Percentiles rank a stretch among this genome's conserved stretches.
These are phyloP conservation scores for Bombus breviceps DNA, from an alignment of 1,140 invertebrate genomes.

Conservation along the genomic window DNA sequence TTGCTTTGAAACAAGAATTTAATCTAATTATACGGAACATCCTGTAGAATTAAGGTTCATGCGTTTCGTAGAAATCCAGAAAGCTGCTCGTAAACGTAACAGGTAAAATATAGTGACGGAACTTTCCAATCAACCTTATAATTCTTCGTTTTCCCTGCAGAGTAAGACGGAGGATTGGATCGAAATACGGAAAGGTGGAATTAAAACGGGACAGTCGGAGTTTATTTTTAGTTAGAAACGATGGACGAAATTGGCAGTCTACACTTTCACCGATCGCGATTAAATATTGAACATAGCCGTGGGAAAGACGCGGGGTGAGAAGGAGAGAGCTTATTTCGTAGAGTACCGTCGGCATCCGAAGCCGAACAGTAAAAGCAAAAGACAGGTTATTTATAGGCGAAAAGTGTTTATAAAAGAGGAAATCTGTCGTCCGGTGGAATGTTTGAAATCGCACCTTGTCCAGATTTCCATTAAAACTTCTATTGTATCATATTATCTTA, in stretches of 20 bases:
- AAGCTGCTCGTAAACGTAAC: background rate
- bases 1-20: background rate
- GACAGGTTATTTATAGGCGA: background rate
- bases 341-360: background rate
- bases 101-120: background rate
- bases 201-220: conserved; percentile 45
- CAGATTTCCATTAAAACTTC: background rate
- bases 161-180: too few relatives aligned
- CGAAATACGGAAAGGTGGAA: conserved; percentile 32
- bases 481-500: background rate
- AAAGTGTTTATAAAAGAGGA: background rate
- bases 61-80: background rate
- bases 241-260: conserved; percentile 30
- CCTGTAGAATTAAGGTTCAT: background rate
- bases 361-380: background rate
- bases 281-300: conserved; percentile 15
- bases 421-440: background rate
- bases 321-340: background rate
- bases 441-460: background rate
- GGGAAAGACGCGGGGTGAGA: background rate
- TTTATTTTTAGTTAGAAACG: conserved; percentile 53
- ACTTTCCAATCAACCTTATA: conserved; percentile 21
- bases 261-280: conserved; percentile 33
- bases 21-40: background rate
- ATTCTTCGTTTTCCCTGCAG: background rate